A percentile compares a stretch with the other conserved stretches of the same genome.
These are phyloP conservation scores for Mercenaria mercenaria DNA, from an alignment of 1,140 invertebrate genomes.

Conservation along the genomic window DNA sequence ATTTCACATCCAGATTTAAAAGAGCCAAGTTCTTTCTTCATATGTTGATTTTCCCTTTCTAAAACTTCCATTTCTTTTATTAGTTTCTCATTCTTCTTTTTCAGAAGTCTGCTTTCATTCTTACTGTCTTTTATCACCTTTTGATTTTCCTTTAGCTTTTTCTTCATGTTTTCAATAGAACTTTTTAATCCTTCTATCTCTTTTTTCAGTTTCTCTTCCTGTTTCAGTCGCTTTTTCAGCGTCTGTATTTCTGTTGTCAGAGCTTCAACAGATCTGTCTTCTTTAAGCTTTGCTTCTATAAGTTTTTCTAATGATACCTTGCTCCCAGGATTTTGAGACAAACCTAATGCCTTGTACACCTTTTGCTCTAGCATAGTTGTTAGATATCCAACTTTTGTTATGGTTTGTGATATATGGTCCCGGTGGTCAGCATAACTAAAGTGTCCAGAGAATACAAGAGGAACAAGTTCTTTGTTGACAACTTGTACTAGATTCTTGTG, in stretches of 20 bases:
- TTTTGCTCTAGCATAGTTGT: not conserved
- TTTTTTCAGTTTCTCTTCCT: not conserved
- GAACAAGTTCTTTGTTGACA: conserved; percentile 9
- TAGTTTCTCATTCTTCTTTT: conserved; percentile 12
- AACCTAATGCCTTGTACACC: not conserved
- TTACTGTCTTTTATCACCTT: not conserved
- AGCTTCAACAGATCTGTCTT: not conserved
- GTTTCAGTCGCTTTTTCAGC: conserved; percentile 6
- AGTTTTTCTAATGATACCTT: not conserved
- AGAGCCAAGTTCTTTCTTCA: not conserved
- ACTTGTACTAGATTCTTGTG: conserved; percentile 1
- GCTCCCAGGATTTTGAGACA: not conserved
- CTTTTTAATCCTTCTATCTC: not conserved
- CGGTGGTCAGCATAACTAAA: not conserved
- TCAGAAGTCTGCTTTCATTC: not conserved
- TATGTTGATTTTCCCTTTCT: not conserved
- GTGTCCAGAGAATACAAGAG: conserved; percentile 6
- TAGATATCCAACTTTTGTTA: not conserved
- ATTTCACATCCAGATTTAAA: conserved; percentile 15
- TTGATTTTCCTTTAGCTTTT: conserved; percentile 5
- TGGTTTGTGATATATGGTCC: conserved; percentile 4
- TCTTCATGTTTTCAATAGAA: not conserved
- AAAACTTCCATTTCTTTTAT: not conserved
- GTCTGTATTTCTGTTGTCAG: not conserved
- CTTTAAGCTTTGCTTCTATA: not conserved